Evolutionary conservation across 2,797 vertebrate genomes (phyloP).

Genomic region (Phrynocephalus vlangalii): DNA sequence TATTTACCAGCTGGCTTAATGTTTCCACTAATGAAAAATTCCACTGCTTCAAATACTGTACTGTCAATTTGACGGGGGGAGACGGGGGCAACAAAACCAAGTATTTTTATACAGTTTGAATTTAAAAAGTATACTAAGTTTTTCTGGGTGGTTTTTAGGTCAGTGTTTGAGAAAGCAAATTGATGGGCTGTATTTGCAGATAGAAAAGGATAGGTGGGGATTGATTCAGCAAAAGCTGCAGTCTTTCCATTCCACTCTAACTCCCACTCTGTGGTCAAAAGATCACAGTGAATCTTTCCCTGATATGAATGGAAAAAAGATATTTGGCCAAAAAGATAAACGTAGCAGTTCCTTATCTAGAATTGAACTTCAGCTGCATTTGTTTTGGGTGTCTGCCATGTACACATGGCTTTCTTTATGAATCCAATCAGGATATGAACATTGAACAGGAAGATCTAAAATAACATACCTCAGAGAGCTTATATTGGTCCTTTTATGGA

Average conservation of each 20-base stretch:
- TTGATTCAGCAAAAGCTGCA: neutral
- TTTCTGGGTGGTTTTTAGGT: neutral
- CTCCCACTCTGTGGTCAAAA: neutral
- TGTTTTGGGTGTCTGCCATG: constrained; percentile 24
- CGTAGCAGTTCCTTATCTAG: constrained; percentile 29
- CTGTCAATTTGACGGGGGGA: too few species aligned
- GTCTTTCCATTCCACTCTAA: neutral
- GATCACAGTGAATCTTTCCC: neutral
- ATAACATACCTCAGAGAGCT: constrained; percentile 4
- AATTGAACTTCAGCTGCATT: constrained; percentile 28
- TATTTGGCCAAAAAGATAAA: constrained; percentile 17
- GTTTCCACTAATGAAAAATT: neutral
- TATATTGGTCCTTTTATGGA: neutral
- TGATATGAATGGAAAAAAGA: constrained; percentile 12
- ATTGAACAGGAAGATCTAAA: constrained; percentile 20
- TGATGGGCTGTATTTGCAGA: neutral
- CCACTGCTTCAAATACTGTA: too few species aligned
- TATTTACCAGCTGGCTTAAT: neutral
- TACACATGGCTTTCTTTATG: constrained; percentile 6
- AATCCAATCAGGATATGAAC: constrained; percentile 24
- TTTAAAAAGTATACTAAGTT: neutral
- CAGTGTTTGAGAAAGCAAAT: neutral
- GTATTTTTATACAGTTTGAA: neutral
- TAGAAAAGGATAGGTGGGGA: neutral
- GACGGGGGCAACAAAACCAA: too few species aligned